phyloP scores from a whole-genome alignment of 2,797 vertebrate genomes.

The Acanthopagrus latus region DNA sequence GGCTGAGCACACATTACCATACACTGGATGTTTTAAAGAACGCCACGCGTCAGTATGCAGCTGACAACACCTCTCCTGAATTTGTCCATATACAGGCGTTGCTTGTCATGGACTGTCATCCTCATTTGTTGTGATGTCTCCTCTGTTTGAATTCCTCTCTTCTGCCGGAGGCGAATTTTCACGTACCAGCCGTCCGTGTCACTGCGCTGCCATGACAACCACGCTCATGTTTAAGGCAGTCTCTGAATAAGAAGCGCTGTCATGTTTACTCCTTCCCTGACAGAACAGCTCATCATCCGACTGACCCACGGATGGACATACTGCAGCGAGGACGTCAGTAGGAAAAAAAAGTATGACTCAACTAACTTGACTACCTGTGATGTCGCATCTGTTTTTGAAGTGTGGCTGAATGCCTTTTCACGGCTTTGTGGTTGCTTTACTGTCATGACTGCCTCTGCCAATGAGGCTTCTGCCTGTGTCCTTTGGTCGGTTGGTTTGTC shows the following conservation, averaged over 20 bases:
- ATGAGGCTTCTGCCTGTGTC: no score
- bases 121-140: slow-evolving; percentile 3
- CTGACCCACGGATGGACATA: neutral
- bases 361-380: neutral
- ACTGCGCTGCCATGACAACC: slow-evolving; percentile 54
- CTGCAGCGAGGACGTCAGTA: neutral
- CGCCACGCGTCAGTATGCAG: neutral
- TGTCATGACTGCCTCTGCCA: no score
- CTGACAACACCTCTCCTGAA: neutral
- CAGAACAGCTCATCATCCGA: slow-evolving; percentile 1
- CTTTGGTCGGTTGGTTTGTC: no score
- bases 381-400: neutral
- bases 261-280: slow-evolving; percentile 6
- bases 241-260: slow-evolving; percentile 4
- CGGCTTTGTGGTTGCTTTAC: neutral
- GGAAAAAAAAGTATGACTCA: neutral
- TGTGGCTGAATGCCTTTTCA: neutral
- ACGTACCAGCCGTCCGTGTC: slow-evolving; percentile 29
- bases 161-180: slow-evolving; percentile 27
- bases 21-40: neutral
- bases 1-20: slow-evolving; percentile 3
- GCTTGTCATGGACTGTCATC: slow-evolving; percentile 8
- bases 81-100: neutral
- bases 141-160: slow-evolving; percentile 24
- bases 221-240: slow-evolving; percentile 37